These are phyloP conservation scores for Creontiades dilutus DNA, from an alignment of 2,888 invertebrate genomes.

Conservation along the genomic window DNA sequence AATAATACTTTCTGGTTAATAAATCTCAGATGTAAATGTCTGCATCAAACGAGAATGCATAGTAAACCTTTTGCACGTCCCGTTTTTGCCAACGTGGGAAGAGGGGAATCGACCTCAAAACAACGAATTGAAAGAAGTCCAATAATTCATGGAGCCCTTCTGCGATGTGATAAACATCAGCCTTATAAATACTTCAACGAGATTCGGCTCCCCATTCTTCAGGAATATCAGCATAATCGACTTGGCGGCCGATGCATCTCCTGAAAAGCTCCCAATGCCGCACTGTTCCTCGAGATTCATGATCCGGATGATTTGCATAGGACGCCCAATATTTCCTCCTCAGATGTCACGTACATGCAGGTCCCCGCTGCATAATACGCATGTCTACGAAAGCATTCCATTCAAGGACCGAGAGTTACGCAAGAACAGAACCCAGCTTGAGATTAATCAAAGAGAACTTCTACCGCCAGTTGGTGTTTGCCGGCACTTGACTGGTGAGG, in stretches of 20 bases:
- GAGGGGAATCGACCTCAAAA: neutral
- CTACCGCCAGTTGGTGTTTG: slow-evolving; percentile 4
- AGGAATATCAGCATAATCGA: slow-evolving; percentile 11
- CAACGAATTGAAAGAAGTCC: neutral
- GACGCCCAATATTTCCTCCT: slow-evolving; percentile 1
- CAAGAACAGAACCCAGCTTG: slow-evolving; percentile 43
- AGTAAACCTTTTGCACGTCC: too few relatives aligned
- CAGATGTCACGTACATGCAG: neutral
- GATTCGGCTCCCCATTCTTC: neutral
- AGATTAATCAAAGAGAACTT: slow-evolving; percentile 59
- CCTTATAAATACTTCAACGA: neutral
- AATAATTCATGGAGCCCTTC: neutral
- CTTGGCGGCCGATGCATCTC: neutral
- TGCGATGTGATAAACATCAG: neutral
- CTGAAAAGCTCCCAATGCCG: neutral
- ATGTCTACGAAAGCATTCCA: neutral
- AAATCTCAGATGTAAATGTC: too few relatives aligned
- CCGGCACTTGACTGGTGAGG: slow-evolving; percentile 38
- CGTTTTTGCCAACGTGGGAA: too few relatives aligned
- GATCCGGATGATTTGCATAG: neutral
- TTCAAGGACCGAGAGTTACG: slow-evolving; percentile 55
- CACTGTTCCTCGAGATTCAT: neutral
- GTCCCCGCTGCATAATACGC: slow-evolving; percentile 41
- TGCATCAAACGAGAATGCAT: too few relatives aligned
- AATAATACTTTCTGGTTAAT: too few relatives aligned